Evolutionary conservation across 2,113 vertebrate genomes (phyloP), one percentile per base, ranked within the genome.

Genomic region (Cranoglanis bouderius): DNA sequence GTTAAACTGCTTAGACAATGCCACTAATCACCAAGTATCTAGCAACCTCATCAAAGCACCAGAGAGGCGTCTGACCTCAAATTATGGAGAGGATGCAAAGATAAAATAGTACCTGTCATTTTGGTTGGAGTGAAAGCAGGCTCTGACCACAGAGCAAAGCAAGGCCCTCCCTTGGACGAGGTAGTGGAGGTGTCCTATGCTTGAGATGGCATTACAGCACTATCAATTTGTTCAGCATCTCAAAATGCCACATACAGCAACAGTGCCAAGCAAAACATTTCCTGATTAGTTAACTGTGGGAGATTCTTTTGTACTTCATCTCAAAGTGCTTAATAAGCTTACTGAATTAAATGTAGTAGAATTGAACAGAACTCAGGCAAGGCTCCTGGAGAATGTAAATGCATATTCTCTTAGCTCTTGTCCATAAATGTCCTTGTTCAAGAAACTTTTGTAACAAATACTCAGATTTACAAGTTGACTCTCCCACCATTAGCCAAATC

Each of bases 101-200:
- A 95, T 94, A 94, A 95, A 95, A 91, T 92, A 74, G 83, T 53
- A 88, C 93, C 94, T 95, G 92, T 96, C 93, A 95, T 96, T 96
- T 95, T 95, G 96, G 95, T 96, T 92, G 93, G 90, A 87, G 92
- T 93, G 92, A 93, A 93, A 93, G 93, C 92, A 90, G 74, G 89
- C 87, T 89, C 89, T 90, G 91, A 94, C 93, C 94, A 90, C 88
- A 86, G 90, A 84, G 91, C 90, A 90, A 89, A 90, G 89, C 51
- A 53, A 49, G 90, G 89, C 90, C 91, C 93, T 94, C 92, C 92
- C 94, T 94, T 92, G 94, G 94, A 93, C 55, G 93, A 90, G 93
- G 93, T 91, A 92, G 93, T 89, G 90, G 85, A 89, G 92, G 94
- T 96, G 95, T 96, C 94, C 95, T 95, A 91, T 94, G 92, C 91